These are phyloP conservation scores for Tringa solitaria DNA, from an alignment of 2,113 vertebrate species.

Conservation along the genomic window DNA sequence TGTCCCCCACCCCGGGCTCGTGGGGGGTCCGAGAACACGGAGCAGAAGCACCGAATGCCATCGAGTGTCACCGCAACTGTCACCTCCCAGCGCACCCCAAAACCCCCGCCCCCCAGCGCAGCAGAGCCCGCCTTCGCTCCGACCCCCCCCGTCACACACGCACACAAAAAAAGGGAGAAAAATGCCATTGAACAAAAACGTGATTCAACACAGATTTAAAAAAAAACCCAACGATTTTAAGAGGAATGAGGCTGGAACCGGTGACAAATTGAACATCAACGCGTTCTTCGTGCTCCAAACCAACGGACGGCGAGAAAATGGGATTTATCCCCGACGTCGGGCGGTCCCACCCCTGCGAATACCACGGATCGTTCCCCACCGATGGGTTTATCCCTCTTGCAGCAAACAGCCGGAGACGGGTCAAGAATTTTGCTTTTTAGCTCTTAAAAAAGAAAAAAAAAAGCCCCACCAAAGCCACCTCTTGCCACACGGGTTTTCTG, in stretches of 20 bases:
- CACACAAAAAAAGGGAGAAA: not conserved
- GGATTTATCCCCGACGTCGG: fast-evolving
- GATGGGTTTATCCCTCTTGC: fast-evolving
- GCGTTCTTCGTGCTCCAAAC: not conserved
- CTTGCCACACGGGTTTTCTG: not conserved
- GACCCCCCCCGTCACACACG: too few species aligned
- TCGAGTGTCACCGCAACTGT: too few species aligned
- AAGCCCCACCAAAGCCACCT: too few species aligned
- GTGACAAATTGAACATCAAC: fast-evolving
- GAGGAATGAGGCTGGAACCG: not conserved
- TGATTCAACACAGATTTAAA: fast-evolving
- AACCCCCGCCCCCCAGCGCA: too few species aligned
- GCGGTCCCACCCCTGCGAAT: not conserved
- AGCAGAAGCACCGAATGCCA: too few species aligned
- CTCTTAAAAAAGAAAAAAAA: not conserved
- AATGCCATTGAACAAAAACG: not conserved
- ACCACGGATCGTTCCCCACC: not conserved
- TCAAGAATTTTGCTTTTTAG: too few species aligned
- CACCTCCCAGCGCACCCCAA: too few species aligned
- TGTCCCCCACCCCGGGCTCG: too few species aligned
- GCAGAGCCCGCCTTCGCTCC: too few species aligned
- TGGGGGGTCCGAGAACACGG: too few species aligned
- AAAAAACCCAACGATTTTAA: too few species aligned
- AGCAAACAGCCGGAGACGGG: not conserved
- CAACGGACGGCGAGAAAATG: fast-evolving